Evolutionary conservation across 2,888 invertebrate genomes (phyloP).

Genomic region (Calliphora vomitoria): DNA sequence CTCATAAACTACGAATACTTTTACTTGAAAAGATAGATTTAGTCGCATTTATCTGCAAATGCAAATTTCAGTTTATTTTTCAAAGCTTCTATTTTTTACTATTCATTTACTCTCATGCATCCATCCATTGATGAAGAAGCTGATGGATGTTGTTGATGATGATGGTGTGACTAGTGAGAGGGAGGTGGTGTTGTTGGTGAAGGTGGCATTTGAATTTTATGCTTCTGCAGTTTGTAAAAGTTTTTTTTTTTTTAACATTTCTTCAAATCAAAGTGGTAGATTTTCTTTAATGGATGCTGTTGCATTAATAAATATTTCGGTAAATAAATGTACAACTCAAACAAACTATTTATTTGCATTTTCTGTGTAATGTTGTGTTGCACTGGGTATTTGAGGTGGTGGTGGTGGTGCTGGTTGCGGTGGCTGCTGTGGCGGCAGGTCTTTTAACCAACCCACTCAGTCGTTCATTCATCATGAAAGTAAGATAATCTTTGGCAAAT

Average conservation of each 20-base stretch:
- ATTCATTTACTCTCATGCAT: conserved; percentile 15
- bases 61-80: conserved; percentile 55
- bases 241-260: neutral
- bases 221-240: conserved; percentile 21
- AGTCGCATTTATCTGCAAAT: conserved; percentile 29
- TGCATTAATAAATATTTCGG: conserved; percentile 60
- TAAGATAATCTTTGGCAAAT: conserved; percentile 53
- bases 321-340: conserved; percentile 37
- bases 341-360: conserved; percentile 39
- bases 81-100: conserved; percentile 1
- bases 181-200: neutral
- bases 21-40: conserved; percentile 34
- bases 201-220: conserved; percentile 52
- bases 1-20: conserved; percentile 55
- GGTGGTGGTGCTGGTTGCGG: neutral
- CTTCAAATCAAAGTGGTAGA: conserved; percentile 29
- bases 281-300: conserved; percentile 59
- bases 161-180: too few relatives aligned
- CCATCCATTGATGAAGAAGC: conserved; percentile 8
- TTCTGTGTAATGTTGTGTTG: neutral
- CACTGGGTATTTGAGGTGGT: neutral
- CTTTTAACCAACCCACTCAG: conserved; percentile 39
- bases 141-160: neutral
- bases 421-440: conserved; percentile 18
- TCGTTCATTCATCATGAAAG: conserved; percentile 36